These are phyloP conservation scores for Coenobita brevimanus DNA, from an alignment of 1,140 invertebrate genomes.

Conservation along the genomic window DNA sequence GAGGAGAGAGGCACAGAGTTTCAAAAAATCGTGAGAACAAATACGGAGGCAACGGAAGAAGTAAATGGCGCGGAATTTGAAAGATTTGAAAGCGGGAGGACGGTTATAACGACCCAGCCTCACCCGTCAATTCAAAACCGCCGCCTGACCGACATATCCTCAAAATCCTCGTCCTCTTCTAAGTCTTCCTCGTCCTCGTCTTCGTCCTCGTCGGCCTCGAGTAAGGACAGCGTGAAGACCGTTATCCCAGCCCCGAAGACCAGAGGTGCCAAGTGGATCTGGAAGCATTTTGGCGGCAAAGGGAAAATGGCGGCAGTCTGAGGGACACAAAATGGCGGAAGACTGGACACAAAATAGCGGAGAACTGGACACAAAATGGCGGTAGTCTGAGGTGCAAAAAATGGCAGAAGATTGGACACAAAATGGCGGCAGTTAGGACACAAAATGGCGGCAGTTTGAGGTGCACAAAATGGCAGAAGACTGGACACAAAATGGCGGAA, in stretches of 20 bases:
- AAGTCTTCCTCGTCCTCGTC: constrained; percentile 55
- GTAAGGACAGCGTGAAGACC: constrained; percentile 45
- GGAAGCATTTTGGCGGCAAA: constrained; percentile 50
- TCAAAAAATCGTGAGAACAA: no score
- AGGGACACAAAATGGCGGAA: background rate
- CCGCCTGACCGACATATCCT: constrained; percentile 33
- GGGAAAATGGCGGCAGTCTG: constrained; percentile 34
- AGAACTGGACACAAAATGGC: no score
- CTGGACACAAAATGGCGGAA: no score
- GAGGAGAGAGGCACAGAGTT: background rate
- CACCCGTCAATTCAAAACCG: constrained; percentile 46
- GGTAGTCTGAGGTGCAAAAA: no score
- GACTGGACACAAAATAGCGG: background rate
- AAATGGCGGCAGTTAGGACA: no score
- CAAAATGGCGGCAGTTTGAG: no score
- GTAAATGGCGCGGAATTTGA: no score
- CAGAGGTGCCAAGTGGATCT: constrained; percentile 47
- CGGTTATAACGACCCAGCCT: background rate
- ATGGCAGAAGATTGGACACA: no score
- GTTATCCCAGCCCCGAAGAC: constrained; percentile 35
- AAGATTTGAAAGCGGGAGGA: no score
- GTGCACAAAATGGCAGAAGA: no score
- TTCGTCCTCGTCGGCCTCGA: constrained; percentile 50
- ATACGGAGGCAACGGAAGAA: no score
- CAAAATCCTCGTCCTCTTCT: constrained; percentile 44